These are phyloP conservation scores for Eriosoma lanigerum DNA, from an alignment of 1,140 invertebrate species.

Conservation along the genomic window DNA sequence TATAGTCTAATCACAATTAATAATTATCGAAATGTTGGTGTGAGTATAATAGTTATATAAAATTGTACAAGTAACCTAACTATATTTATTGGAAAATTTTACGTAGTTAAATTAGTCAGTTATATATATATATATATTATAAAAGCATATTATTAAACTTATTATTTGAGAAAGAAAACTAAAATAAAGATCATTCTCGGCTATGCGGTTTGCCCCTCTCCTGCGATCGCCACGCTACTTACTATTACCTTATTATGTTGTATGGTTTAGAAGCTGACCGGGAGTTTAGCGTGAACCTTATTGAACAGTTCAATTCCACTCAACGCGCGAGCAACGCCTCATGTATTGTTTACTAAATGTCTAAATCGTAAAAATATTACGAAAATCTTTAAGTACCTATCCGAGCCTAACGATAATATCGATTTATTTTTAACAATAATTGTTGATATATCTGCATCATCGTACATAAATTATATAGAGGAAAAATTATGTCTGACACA, in stretches of 20 bases:
- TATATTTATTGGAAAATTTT: too few relatives aligned
- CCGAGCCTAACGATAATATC: not conserved
- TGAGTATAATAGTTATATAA: too few relatives aligned
- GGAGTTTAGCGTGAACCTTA: not conserved
- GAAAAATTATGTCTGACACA: conserved; percentile 6
- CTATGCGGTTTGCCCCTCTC: conserved; percentile 4
- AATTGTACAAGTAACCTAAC: too few relatives aligned
- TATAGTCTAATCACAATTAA: too few relatives aligned
- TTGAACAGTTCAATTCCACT: conserved; percentile 28
- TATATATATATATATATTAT: too few relatives aligned
- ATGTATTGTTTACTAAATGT: too few relatives aligned
- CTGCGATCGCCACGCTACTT: not conserved
- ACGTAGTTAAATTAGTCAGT: too few relatives aligned
- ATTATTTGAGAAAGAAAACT: not conserved
- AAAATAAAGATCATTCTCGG: not conserved
- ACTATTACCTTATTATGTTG: not conserved
- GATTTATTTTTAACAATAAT: too few relatives aligned
- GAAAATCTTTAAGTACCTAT: not conserved
- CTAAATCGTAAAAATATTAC: not conserved
- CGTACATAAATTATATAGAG: not conserved
- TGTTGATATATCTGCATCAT: too few relatives aligned
- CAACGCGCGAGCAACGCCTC: conserved; percentile 6
- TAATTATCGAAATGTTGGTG: too few relatives aligned
- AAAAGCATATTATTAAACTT: too few relatives aligned
- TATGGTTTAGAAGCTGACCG: not conserved